A percentile compares a stretch with the other conserved stretches of the same genome.
Conservation (phyloP, 2,797 vertebrate genomes). For the Aldrovandia affinis region DNA sequence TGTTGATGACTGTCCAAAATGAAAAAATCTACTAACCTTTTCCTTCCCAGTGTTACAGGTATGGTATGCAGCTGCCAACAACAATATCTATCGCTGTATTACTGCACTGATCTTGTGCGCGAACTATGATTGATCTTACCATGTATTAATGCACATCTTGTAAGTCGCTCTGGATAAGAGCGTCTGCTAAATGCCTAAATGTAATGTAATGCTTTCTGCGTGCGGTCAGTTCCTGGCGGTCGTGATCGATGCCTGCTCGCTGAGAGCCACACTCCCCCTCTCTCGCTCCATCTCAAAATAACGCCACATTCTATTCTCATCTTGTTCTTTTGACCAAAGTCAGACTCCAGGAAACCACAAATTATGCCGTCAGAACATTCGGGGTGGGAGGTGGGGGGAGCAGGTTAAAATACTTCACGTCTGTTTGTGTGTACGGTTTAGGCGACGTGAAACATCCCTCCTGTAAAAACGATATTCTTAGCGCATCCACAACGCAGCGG, state of each 20-base stretch:
- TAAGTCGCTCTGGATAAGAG: no score
- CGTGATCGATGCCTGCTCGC: conserved; percentile 71
- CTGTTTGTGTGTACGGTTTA: conserved; percentile 15
- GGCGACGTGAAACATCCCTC: background rate
- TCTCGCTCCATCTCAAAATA: background rate
- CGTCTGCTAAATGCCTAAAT: no score
- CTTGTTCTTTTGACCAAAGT: background rate
- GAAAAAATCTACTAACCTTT: no score
- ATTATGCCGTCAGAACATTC: background rate
- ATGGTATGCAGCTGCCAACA: no score
- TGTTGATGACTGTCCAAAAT: no score
- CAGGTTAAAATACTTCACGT: background rate
- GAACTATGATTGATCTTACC: no score
- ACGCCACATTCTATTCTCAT: background rate
- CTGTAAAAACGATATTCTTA: background rate
- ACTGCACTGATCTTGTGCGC: no score
- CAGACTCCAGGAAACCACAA: conserved; percentile 11
- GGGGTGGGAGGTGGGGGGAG: no score
- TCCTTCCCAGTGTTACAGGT: no score
- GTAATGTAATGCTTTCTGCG: conserved; percentile 44
- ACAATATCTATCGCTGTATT: no score
- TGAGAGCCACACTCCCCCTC: conserved; percentile 51
- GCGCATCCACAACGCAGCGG: no score
- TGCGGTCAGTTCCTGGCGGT: conserved; percentile 61
- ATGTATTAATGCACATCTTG: no score